phyloP scores from a whole-genome alignment of 2,888 invertebrate species.

The Epicampocera succincta region DNA sequence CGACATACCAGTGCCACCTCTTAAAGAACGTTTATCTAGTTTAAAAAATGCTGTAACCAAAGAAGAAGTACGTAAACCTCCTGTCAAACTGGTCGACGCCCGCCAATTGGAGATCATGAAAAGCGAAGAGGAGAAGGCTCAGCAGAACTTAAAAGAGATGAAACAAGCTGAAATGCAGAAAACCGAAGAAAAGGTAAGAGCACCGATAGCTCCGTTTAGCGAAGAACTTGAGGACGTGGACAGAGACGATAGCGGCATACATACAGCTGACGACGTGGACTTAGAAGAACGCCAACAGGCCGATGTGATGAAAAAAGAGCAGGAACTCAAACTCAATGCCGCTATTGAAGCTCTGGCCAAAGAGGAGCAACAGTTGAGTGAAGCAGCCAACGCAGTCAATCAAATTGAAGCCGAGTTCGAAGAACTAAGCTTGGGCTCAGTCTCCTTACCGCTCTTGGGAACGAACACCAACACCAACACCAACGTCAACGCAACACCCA shows the following conservation, averaged over 20 bases:
- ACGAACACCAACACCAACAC: conserved; percentile 45
- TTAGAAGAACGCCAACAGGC: conserved; percentile 67
- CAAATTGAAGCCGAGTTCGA: conserved; percentile 78
- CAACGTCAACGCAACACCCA: conserved; percentile 49
- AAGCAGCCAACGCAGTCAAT: conserved; percentile 78
- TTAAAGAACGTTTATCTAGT: conserved; percentile 81
- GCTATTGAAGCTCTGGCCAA: conserved; percentile 77
- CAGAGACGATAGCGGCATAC: conserved; percentile 85
- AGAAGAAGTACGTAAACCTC: conserved; percentile 79
- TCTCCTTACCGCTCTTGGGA: conserved; percentile 71
- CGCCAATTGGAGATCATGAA: conserved; percentile 82
- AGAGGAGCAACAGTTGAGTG: conserved; percentile 77
- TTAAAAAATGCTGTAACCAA: conserved; percentile 80
- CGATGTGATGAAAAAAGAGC: conserved; percentile 71
- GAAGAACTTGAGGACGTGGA: conserved; percentile 73
- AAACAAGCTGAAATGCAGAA: neutral
- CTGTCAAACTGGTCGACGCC: conserved; percentile 82
- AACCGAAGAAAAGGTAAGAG: neutral
- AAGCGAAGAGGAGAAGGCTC: conserved; percentile 76
- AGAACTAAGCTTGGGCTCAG: conserved; percentile 74
- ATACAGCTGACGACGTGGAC: conserved; percentile 86
- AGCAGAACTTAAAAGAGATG: conserved; percentile 70
- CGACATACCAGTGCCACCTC: conserved; percentile 80
- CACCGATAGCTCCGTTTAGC: neutral
- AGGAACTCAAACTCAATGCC: conserved; percentile 77